Base-by-base conservation (phyloP, 2,888 invertebrate species). In the Drosophila anomalata region DNA sequence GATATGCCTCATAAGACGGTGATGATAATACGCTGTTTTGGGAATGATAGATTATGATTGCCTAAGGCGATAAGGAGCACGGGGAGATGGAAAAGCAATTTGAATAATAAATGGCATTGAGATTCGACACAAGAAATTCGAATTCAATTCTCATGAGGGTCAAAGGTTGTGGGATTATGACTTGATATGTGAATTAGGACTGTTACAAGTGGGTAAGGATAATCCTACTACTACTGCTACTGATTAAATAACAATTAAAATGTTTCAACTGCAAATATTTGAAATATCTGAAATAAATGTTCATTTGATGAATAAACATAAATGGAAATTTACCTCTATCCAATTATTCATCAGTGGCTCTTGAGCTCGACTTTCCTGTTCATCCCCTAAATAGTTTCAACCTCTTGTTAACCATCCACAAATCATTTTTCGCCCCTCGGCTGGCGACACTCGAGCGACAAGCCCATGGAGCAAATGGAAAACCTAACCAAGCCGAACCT, bases 371-470 rank as follows among this genome's bases (percentile, higher is more conserved):
- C 20, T 71, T 72, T 17, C 17, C 17, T 17, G 1, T 17, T 70
- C 69, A 71, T 52, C 69, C 69, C 69, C 69, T 71, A 70, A 70
- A 70, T 70, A 72, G 72, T 55, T 70, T 72, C 69, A 71, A 65
- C 66, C 65, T 65, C 65, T 70, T 70, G 69, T 70, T 59, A 71
- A 71, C 69, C 69, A 69, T 69, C 69, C 62, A 54, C 60, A 60
- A 70, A 70, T 72, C 72, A 70, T 70, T 70, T 70, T 72, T 70
- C 72, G 72, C 69, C 69, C 62, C 72, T 71, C 62, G 62, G 54
- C 72, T 71, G 69, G 72, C 69, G 69, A 70, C 69, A 70, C 69
- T 70, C 62, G 42, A 62, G 51, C 65, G 54, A 65, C 54, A 66
- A 55, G 55, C 62, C 61, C 41, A 50, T 22, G 60, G 2, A 8